These are phyloP conservation scores for Cerceris rybyensis DNA, from an alignment of 2,888 invertebrate species.

Conservation along the genomic window DNA sequence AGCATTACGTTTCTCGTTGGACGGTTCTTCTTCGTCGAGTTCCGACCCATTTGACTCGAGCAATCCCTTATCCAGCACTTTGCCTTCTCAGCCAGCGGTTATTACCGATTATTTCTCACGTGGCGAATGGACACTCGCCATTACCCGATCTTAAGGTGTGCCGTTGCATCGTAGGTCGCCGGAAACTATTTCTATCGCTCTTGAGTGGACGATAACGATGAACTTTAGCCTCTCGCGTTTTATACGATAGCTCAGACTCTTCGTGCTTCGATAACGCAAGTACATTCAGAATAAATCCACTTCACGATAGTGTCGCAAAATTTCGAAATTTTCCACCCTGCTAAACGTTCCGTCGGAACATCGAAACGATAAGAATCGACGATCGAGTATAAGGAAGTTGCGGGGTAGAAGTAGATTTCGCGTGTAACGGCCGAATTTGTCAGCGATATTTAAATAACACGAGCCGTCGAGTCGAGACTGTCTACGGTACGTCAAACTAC, in stretches of 20 bases:
- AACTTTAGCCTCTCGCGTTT: too few species aligned
- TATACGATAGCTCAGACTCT: too few species aligned
- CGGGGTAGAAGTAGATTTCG: slow-evolving; percentile 32
- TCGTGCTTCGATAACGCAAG: too few species aligned
- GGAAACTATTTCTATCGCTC: slow-evolving; percentile 16
- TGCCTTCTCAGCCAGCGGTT: slow-evolving; percentile 57
- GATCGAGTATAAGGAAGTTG: slow-evolving; percentile 7
- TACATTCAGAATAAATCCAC: too few species aligned
- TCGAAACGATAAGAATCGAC: background rate
- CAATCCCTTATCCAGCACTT: slow-evolving; percentile 60
- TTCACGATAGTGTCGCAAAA: too few species aligned
- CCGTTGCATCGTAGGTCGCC: slow-evolving; percentile 15
- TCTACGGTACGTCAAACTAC: slow-evolving; percentile 54
- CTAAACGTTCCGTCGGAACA: too few species aligned
- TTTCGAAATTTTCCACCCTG: too few species aligned
- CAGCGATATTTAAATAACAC: slow-evolving; percentile 61
- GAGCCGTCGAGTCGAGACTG: slow-evolving; percentile 50
- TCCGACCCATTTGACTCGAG: slow-evolving; percentile 66
- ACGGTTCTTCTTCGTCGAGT: slow-evolving; percentile 42
- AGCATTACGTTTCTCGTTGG: slow-evolving; percentile 28
- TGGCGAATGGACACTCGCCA: slow-evolving; percentile 41
- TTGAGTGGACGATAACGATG: background rate
- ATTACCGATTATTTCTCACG: slow-evolving; percentile 63
- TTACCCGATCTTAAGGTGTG: slow-evolving; percentile 45
- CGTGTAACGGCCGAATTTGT: slow-evolving; percentile 56